Base-by-base conservation (phyloP, 2,888 invertebrate species). In the Dorcus hopei region DNA sequence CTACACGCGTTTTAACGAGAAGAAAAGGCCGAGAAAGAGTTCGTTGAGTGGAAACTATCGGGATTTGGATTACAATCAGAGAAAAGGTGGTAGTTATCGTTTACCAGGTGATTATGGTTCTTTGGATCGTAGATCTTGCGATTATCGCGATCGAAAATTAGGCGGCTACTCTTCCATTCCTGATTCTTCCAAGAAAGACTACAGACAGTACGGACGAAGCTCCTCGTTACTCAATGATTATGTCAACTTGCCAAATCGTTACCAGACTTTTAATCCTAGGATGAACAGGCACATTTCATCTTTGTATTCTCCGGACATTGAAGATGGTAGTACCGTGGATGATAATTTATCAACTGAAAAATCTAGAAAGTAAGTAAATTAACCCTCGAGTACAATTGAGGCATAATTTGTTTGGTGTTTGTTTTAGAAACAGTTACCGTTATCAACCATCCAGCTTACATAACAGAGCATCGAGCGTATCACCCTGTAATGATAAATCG, bases 1-100 rank as follows among this genome's bases (percentile, higher is more conserved):
- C 79, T 95, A 93, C 74, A 87, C 90, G 9, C 83, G 94, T 66
- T 95, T 95, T 74, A 94, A 95, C 74, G 92, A 93, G 72, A 87
- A 90, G 74, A 90, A 90, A 70, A 85, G 85, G 64, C 82, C 86
- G 59, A 82, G 89, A 63, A 88, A 87, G 70, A 87, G 87, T 69
- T 87, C 83, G 67, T 79, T 88, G 64, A 62, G 61, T 86, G 87
- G 8, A 85, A 72, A 68, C 54, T 77, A 75, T 59, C 71, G 71
- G 59, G 77, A 77, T 68, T 65, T 77, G 54, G 76, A 72, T 53
- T 66, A 68, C 49, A 57, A 59, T 14, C 57, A 61, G 39, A 54
- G 61, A 39, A 67, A 64, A 52, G 26, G 57, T 9, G 54, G 54
- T 45, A 62, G 58, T 45, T 63, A 65, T 50, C 58, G 54, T 19